Evolutionary conservation across 2,113 vertebrate genomes (phyloP).

Genomic region (Dascyllus trimaculatus): DNA sequence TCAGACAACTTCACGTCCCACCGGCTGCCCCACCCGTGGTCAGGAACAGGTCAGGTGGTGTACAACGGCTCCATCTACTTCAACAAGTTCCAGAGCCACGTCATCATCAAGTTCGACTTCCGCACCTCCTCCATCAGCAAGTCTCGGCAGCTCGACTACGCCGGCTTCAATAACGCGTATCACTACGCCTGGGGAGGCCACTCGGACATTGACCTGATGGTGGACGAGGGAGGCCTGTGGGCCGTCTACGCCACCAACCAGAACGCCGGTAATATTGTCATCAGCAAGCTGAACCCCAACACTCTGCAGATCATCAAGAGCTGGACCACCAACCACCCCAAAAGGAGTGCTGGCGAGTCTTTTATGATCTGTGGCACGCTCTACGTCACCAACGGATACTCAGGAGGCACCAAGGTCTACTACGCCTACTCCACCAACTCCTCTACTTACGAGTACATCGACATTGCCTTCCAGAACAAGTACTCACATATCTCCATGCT

Average conservation of each 20-base stretch:
- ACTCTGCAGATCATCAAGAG: conserved; percentile 93
- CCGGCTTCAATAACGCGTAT: conserved; percentile 97
- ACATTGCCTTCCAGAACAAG: conserved; percentile 97
- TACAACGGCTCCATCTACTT: conserved; percentile 99
- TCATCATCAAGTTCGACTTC: conserved; percentile 97
- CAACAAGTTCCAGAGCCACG: conserved; percentile 99
- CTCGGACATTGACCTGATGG: conserved; percentile 99
- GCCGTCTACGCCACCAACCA: conserved; percentile 98
- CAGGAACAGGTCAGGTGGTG: conserved; percentile 97
- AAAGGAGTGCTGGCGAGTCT: conserved; percentile 96
- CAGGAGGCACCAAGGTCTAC: conserved; percentile 97
- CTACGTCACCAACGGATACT: conserved; percentile 98
- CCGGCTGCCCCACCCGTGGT: conserved; percentile 98
- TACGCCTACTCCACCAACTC: conserved; percentile 98
- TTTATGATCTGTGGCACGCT: conserved; percentile 99
- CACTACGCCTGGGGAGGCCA: conserved; percentile 99
- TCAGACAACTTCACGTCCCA: conserved; percentile 98
- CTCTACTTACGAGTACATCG: conserved; percentile 98
- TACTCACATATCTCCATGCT: conserved; percentile 99
- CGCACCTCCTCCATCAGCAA: conserved; percentile 93
- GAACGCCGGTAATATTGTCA: conserved; percentile 97
- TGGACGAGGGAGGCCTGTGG: conserved; percentile 96
- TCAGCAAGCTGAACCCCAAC: conserved; percentile 96
- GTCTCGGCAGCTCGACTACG: conserved; percentile 94
- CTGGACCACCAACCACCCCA: conserved; percentile 98